Percentiles rank a stretch among this genome's conserved stretches.
Evolutionary conservation across 37 sponge, comb jelly and placozoan species (phyloP).

Genomic region (Cladorhizidae sp.): DNA sequence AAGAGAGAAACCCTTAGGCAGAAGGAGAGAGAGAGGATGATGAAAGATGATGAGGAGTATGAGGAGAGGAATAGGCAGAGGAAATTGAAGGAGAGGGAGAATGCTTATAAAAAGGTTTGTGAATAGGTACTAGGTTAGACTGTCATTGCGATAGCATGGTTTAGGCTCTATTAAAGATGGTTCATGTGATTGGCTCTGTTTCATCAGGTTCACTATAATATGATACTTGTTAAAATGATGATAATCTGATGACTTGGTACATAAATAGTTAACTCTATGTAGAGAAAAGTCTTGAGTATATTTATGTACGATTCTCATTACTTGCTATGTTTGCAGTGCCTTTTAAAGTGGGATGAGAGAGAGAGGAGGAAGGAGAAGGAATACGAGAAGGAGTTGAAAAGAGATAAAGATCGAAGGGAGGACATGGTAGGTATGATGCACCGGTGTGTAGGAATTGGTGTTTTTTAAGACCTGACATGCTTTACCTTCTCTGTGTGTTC

Average conservation of each 20-base stretch:
- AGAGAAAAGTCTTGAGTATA: too few species aligned
- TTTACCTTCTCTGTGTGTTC: not conserved
- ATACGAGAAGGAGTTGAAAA: constrained; percentile 60
- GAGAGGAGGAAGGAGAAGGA: constrained; percentile 83
- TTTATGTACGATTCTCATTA: not conserved
- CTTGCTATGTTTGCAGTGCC: constrained; percentile 26
- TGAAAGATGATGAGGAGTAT: constrained; percentile 78
- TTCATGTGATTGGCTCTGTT: too few species aligned
- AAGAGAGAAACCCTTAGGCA: constrained; percentile 22
- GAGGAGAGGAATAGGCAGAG: constrained; percentile 58
- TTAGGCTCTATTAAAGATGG: too few species aligned
- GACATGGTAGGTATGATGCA: constrained; percentile 51
- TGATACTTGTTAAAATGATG: too few species aligned
- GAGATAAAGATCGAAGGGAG: constrained; percentile 72
- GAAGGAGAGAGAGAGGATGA: constrained; percentile 55
- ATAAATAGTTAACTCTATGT: too few species aligned
- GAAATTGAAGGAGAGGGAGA: constrained; percentile 68
- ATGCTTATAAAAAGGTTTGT: constrained; percentile 63
- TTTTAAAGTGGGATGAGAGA: constrained; percentile 80
- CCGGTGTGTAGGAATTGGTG: not conserved
- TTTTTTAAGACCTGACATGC: not conserved
- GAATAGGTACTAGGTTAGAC: too few species aligned
- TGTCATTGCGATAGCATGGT: too few species aligned
- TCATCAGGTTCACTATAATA: too few species aligned
- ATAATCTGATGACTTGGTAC: too few species aligned